A percentile compares a stretch with the other conserved stretches of the same genome.
These are phyloP conservation scores for Mizuhopecten yessoensis DNA, from an alignment of 1,140 invertebrate species.

Conservation along the genomic window DNA sequence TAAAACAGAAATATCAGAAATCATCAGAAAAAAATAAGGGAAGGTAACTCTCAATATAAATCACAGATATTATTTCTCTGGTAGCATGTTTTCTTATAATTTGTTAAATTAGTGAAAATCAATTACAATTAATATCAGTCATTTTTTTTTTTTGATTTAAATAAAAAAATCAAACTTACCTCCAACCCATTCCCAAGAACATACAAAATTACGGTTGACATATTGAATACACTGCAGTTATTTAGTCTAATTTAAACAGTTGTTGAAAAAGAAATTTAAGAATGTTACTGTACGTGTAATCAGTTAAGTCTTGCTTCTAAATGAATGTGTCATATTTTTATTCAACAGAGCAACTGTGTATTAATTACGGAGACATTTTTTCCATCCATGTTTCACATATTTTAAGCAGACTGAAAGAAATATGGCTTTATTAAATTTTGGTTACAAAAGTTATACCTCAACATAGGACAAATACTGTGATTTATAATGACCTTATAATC, in stretches of 20 bases:
- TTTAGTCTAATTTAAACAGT: background rate
- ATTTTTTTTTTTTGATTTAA: too few relatives aligned
- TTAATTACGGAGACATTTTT: slow-evolving; percentile 24
- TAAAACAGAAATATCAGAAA: too few relatives aligned
- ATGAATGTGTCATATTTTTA: slow-evolving; percentile 28
- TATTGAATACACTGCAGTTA: too few relatives aligned
- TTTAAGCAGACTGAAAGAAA: background rate
- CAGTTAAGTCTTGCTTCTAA: background rate
- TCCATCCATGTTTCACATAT: background rate
- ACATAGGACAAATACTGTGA: background rate
- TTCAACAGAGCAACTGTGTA: background rate
- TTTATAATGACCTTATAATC: background rate
- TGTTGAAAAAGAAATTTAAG: background rate
- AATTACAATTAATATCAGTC: too few relatives aligned
- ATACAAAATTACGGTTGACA: too few relatives aligned
- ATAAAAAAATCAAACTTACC: too few relatives aligned
- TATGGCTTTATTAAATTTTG: background rate
- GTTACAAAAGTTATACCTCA: background rate
- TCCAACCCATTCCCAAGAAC: too few relatives aligned
- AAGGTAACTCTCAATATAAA: too few relatives aligned
- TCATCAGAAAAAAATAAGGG: too few relatives aligned
- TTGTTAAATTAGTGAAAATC: too few relatives aligned
- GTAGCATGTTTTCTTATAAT: too few relatives aligned
- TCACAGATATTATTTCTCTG: too few relatives aligned
- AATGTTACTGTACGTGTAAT: background rate